Base-by-base conservation (phyloP, 2,888 invertebrate genomes). In the Tetramorium bicarinatum region DNA sequence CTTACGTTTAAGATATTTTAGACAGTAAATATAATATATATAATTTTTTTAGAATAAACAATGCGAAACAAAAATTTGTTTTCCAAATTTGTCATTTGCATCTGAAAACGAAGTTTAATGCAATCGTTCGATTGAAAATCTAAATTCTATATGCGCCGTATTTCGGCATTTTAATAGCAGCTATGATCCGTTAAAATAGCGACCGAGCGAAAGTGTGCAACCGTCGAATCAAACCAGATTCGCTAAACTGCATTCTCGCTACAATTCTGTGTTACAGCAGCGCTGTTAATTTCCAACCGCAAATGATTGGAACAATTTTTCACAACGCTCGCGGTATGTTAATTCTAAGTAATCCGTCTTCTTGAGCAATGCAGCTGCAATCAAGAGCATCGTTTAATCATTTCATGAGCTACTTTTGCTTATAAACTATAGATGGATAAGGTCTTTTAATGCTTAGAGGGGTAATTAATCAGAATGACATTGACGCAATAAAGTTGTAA, bases 281-380 rank as follows among this genome's bases (percentile, higher is more conserved):
- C n/a, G 66, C 71, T 25, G 59, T 71, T 80, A 38, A 80, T 80
- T 49, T 59, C 71, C 11, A 7, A 69, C 59, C 18, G 59, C 56
- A 25, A 71, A 59, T 59, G 56, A 80, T 80, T 47, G 59, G 34
- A 71, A 79, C 47, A 47, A 80, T 71, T 80, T 71, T 59, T 71
- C 38, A 59, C 59, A 25, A 71, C 47, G 18, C 21, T 21, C 18
- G 79, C 59, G 59, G 59, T 80, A 71, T 71, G 59, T 80, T 71
- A 80, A 80, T 61, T 59, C 47, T 54, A 62, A 71, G 44, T 79
- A 71, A 69, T 79, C 47, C 13, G 41, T 80, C 71, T 52, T 80
- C 59, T 61, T 80, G 47, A 47, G 71, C 72, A 80, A 80, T 54
- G 49, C 44, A 11, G 13, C 11, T 47, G 71, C 59, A 71, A 59